Base-by-base conservation (phyloP, 2,113 vertebrate genomes). In the Xiphias gladius region DNA sequence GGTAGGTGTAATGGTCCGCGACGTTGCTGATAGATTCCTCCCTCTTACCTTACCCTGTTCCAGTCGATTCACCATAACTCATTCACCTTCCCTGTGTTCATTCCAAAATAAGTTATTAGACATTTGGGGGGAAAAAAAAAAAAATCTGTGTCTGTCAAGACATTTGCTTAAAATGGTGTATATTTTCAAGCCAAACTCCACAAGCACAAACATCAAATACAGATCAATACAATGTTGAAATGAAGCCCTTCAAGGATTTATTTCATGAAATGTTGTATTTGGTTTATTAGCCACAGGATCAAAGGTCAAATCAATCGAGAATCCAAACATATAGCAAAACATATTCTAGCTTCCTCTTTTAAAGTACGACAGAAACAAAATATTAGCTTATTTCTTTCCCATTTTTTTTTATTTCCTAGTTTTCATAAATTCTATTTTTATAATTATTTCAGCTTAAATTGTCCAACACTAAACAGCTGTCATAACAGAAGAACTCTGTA, bases 1-100 rank as follows among this genome's bases (percentile, higher is more conserved):
- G 79, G 78, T 37, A 16, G 39, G 79, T 79, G 79, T 89, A 90
- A 89, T 91, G 87, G 58, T 76, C 74, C 22, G 72, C 71, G 61
- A 76, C 83, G 67, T 16, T 19, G 69, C 76, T 32, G 59, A 92
- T 89, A 87, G 84, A 81, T 79, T 70, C 76, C 39, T 32, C 39
- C 76, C 61, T 61, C 55, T 70, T 28, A 20, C 30, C 19, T 13
- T 2, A 1, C n/a, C 17, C 20, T 14, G 24, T 61, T 66, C 17
- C 24, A 16, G 1, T 63, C 69, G 19, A n/a, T 17, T 46, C 28
- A 19, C 30, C 39, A 20, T n/a, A n/a, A 19, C 32, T 50, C 37
- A 12, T 61, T 74, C 16, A 70, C 55, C 6, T n/a, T 35, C 8
- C 2, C 10, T 22, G n/a, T 28, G 17, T 22, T 52, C 7, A 50